A percentile compares a stretch with the other conserved stretches of the same genome.
Conservation (phyloP, 2,797 vertebrate genomes). For the Remorina albescens region DNA sequence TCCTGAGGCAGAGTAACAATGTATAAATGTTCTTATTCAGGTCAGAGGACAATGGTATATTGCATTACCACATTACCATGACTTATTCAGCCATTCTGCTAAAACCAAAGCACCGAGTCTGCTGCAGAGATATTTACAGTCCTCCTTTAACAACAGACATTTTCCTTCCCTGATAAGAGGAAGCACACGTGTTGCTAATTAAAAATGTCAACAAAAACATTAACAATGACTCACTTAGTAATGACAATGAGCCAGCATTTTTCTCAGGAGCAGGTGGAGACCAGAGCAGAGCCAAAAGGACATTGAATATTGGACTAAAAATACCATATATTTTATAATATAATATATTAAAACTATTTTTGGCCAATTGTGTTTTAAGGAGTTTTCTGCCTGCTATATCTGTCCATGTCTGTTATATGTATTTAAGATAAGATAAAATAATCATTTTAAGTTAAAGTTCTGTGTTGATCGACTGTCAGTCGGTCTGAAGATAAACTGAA, state of each 20-base stretch:
- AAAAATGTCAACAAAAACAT: not conserved
- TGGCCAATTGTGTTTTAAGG: not conserved
- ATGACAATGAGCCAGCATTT: not conserved
- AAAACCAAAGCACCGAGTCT: slow-evolving; percentile 25
- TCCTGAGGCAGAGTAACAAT: slow-evolving; percentile 55
- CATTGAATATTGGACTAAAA: not conserved
- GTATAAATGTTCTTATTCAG: slow-evolving; percentile 71
- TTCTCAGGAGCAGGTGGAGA: not conserved
- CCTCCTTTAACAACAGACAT: not conserved
- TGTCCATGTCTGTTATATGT: too few relatives aligned
- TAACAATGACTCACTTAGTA: not conserved
- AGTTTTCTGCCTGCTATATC: too few relatives aligned
- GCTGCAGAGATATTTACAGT: slow-evolving; percentile 6
- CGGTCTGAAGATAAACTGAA: slow-evolving; percentile 16
- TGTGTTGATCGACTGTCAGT: not conserved
- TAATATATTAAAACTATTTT: too few relatives aligned
- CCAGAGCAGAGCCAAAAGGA: not conserved
- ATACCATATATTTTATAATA: too few relatives aligned
- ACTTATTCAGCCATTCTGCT: slow-evolving; percentile 44
- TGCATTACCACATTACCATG: slow-evolving; percentile 59
- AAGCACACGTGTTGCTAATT: not conserved
- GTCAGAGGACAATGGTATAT: slow-evolving; percentile 69
- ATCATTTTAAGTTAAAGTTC: not conserved
- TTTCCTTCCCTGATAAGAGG: not conserved
- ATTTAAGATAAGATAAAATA: too few relatives aligned